Evolutionary conservation across 2,113 vertebrate genomes (phyloP), one percentile per base, ranked within the genome.

Genomic region (Panthera leo): DNA sequence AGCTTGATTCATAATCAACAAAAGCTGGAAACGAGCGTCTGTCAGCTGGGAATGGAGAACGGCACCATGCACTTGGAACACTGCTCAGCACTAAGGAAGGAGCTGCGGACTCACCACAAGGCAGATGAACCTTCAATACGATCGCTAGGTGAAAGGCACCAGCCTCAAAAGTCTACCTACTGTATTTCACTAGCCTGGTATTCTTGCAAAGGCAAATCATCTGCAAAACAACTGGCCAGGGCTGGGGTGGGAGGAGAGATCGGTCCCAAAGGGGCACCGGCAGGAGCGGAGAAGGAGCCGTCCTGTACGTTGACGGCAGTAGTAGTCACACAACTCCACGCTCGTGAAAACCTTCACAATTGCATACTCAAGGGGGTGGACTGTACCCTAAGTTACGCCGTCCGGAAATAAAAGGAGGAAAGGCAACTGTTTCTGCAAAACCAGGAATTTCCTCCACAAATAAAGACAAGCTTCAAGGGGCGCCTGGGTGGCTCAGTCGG

Each of bases 31-130:
- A 23, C 29, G 1, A 21, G 11, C 0, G 14, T 5, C 80, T 23
- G 23, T 36, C 29, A 1, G 42, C 18, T 3, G 58, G 58, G 42
- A 16, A 18, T 1, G 27, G 31, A 55, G 5, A 19, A 14, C 18
- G 0, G 55, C 1, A 7, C 14, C 16, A 1, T 1, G 11, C 6
- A 0, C 4, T 2, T 1, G 16, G 7, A 5, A 10, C 1, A 34
- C 2, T 0, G 0, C 11, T 19, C 5, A 15, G 68, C 7, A 0
- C 2, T 0, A 0, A 19, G 14, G 23, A 11, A 14, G 1, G 4
- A 18, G 6, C 15, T 10, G 12, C 0, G 1, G 34, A 18, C 29
- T 15, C 42, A 5, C 16, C 1, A 5, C 36, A 8, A 10, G 27
- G 5, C 16, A 12, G 11, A 14, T 0, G 55, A 34, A 5, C 3